Conservation (phyloP, 2,888 invertebrate genomes). For the Nematopogon swammerdamellus region DNA sequence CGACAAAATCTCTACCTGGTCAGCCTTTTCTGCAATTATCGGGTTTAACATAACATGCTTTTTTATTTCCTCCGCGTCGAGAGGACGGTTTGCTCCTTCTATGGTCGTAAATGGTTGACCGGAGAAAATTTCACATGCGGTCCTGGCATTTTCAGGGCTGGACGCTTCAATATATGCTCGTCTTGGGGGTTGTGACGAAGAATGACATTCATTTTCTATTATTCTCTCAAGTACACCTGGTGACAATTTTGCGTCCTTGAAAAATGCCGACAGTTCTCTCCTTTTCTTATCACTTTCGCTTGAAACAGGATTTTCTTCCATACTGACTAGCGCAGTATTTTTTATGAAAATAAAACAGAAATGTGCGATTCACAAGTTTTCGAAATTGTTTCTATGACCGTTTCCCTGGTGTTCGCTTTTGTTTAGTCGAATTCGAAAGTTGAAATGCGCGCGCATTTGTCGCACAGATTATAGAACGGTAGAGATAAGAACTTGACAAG, state of each 20-base stretch:
- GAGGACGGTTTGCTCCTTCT: conserved; percentile 28
- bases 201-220: conserved; percentile 40
- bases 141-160: conserved; percentile 25
- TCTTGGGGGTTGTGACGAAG: conserved; percentile 18
- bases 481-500: too few relatives aligned
- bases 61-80: conserved; percentile 29
- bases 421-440: too few relatives aligned
- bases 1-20: conserved; percentile 37
- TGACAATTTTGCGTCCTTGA: conserved; percentile 30
- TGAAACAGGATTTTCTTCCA: too few relatives aligned
- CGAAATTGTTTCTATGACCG: too few relatives aligned
- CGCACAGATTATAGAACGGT: too few relatives aligned
- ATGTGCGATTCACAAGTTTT: too few relatives aligned
- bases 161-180: conserved; percentile 38
- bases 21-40: conserved; percentile 36
- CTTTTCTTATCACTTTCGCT: conserved; percentile 29
- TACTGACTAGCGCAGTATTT: too few relatives aligned
- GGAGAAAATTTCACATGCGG: conserved; percentile 44
- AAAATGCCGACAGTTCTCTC: conserved; percentile 30
- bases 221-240: conserved; percentile 27
- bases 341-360: too few relatives aligned
- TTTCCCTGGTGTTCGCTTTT: too few relatives aligned
- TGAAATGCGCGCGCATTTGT: too few relatives aligned
- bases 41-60: conserved; percentile 31
- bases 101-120: conserved; percentile 43